Evolutionary conservation across 2,797 vertebrate species (phyloP), one percentile per base, ranked within the genome.

Genomic region (Cryptoblepharus egeriae): DNA sequence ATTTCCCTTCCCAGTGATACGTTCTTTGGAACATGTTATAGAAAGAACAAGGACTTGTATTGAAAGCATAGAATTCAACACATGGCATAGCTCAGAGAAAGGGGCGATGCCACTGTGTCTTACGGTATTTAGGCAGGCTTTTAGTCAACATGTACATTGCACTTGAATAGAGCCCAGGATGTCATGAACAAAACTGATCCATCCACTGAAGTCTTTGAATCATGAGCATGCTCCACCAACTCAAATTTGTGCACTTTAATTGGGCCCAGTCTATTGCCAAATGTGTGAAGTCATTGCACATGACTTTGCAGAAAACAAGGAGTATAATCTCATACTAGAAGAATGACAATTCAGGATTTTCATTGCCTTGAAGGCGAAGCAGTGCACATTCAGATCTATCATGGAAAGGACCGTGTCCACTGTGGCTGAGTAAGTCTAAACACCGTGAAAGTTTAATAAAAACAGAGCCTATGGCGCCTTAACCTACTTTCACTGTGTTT

Each of bases 371-470:
- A 75, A 57, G 26, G 75, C 77, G 72, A 60, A 65, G 35, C 86
- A 90, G 80, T 55, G 30, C 24, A 88, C 81, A 82, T 81, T 77
- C 74, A 88, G 45, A 75, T 88, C 82, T 73, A 84, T 85, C 74
- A 88, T 49, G 75, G 28, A 71, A 90, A 75, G 64, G 78, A 85
- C 83, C 88, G 89, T 85, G 82, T 74, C 78, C 75, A 60, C 74
- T 90, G 83, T 88, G 82, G 87, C 64, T 87, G 88, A 90, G 87
- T 87, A 76, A 88, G 89, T 91, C 85, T 89, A 88, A 92, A 89
- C 85, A 90, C 81, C 85, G 52, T 83, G 69, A 57, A 92, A 91
- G 90, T 89, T 90, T 91, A 88, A 91, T 91, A 90, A 92, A 84
- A 93, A 86, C 87, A 91, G 80, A 84, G 79, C 85, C 69, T 78